Base-by-base conservation (phyloP, 1,140 invertebrate species). In the Melipona quadrifasciata region DNA sequence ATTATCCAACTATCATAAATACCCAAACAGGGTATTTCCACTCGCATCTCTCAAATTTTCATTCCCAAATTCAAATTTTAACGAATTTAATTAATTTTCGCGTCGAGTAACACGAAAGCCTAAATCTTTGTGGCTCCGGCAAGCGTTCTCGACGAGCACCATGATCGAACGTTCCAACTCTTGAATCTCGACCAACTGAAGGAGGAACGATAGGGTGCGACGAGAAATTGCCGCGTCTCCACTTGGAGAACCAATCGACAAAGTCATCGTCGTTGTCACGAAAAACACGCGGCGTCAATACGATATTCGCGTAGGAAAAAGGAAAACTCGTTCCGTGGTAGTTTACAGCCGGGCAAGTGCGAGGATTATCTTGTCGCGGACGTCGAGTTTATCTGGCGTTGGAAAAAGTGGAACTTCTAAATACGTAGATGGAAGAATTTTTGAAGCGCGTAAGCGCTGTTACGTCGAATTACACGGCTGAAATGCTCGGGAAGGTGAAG, bases 401-500 rank as follows among this genome's bases (percentile, higher is more conserved):
- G 10, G 1, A 21, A 10, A 58, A 61, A 34, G 16, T 70, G 8
- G 19, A 27, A 34, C 10, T 21, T 16, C 21, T n/a, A 8, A 64
- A 68, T 5, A 24, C n/a, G 21, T 1, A 19, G 19, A 31, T 55
- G 57, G 3, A 51, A 47, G n/a, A 2, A 64, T 86, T 76, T 72
- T 70, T n/a, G n/a, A 83, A 14, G 21, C 19, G 24, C 34, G 17
- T 21, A n/a, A n/a, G n/a, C n/a, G 57, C 34, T 61, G 73, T 83
- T 86, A 31, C 47, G 73, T 34, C 58, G 74, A 77, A 86, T 78
- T 67, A 72, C 80, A 77, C n/a, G 73, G 34, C 21, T 68, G 58
- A 78, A 83, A 65, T 67, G 21, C 34, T 67, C 53, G 51, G 27
- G 57, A 72, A 77, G 27, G n/a, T 14, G 47, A 27, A 73, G 71